Base-by-base conservation (phyloP, 2,888 invertebrate species). In the Tetramorium bicarinatum region DNA sequence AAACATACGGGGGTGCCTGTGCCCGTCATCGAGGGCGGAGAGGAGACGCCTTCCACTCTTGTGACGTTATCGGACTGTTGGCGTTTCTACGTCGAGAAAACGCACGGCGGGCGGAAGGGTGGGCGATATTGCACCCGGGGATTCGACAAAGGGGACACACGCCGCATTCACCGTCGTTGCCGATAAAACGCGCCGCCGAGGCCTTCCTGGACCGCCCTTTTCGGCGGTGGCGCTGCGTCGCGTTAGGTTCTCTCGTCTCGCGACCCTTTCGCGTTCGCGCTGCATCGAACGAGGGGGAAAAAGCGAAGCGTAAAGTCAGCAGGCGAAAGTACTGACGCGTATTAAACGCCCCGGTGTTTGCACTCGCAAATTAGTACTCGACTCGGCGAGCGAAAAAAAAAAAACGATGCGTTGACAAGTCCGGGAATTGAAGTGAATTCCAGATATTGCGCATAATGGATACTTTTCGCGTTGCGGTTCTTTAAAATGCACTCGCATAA, bases 81-180 rank as follows among this genome's bases (percentile, higher is more conserved):
- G 29, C 67, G 44, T 77, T 69, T 69, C 72, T 25, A 44, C 11
- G 54, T 49, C n/a, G 80, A 64, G 69, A 61, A 62, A 76, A 84
- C 61, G 52, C 84, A 44, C 71, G 84, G 81, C 85, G 83, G 56
- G 80, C 83, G 83, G 52, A 1, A 25, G 25, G 1, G 25, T 1
- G 25, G 25, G n/a, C 84, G 90, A 90, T 86, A 90, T 89, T 89
- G 89, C 90, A 76, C 62, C 82, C 69, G 82, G 87, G 25, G 87
- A 84, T 83, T 89, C 85, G 86, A 86, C 87, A 84, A 83, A 83
- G 84, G 89, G 90, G 87, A 86, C 83, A 81, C 86, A 79, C 64
- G 84, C 82, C 85, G 76, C 85, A 21, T 25, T 41, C 72, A n/a
- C 25, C 72, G 91, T 84, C 89, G 85, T 88, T 91, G 91, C 84